Percentiles rank a stretch among this genome's conserved stretches.
Conservation (phyloP, 2,888 invertebrate genomes). For the Autographa pulchrina region DNA sequence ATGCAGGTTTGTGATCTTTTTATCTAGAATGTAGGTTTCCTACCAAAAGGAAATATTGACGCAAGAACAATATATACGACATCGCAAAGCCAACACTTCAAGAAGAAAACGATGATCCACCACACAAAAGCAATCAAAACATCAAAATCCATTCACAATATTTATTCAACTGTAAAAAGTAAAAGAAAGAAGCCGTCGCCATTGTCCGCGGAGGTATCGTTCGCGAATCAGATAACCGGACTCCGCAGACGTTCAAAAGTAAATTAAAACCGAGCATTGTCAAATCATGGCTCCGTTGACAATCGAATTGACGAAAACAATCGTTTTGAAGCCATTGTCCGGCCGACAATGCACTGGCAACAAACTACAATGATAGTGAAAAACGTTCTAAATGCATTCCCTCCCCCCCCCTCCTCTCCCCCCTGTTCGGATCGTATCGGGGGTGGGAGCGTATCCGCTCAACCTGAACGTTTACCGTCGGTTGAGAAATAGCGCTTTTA, state of each 20-base stretch:
- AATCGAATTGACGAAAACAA: constrained; percentile 64
- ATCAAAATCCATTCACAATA: constrained; percentile 31
- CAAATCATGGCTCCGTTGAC: constrained; percentile 60
- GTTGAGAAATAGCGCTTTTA: constrained; percentile 66
- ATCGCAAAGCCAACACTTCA: constrained; percentile 7
- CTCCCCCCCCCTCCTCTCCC: constrained; percentile 20
- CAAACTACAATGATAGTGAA: constrained; percentile 55
- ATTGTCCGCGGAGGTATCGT: constrained; percentile 44
- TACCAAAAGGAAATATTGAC: constrained; percentile 9
- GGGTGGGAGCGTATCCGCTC: constrained; percentile 52
- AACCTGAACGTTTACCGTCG: constrained; percentile 61
- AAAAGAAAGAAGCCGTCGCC: constrained; percentile 20
- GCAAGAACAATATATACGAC: constrained; percentile 7
- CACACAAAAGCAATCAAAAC: constrained; percentile 49
- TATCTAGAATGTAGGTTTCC: neutral
- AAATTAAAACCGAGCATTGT: constrained; percentile 58
- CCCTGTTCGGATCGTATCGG: constrained; percentile 16
- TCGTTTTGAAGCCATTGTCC: constrained; percentile 57
- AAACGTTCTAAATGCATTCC: constrained; percentile 63
- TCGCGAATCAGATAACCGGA: constrained; percentile 43
- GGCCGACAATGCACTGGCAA: constrained; percentile 57
- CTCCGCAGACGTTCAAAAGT: constrained; percentile 48
- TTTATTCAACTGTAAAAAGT: constrained; percentile 54
- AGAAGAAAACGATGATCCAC: constrained; percentile 18
- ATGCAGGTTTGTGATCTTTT: too few species aligned